Conservation (phyloP, 2,113 vertebrate species). For the Todiramphus chloris region DNA sequence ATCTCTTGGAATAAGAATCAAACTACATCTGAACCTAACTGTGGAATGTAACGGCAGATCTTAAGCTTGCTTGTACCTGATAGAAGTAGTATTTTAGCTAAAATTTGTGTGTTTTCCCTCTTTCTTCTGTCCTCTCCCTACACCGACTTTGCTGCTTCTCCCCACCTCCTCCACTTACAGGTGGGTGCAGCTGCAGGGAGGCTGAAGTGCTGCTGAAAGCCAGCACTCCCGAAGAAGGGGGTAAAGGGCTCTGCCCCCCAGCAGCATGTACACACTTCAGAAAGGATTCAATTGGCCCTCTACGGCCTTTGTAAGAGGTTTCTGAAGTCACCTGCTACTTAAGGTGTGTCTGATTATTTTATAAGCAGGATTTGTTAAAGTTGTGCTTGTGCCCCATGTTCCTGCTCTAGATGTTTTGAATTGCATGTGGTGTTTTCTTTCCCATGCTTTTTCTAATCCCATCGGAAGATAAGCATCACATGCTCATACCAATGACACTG, state of each 20-base stretch:
- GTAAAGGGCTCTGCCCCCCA: background rate
- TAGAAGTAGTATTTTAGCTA: background rate
- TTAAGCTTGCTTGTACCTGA: background rate
- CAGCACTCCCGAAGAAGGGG: background rate
- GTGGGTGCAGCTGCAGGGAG: background rate
- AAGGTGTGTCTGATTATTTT: background rate
- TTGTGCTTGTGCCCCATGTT: background rate
- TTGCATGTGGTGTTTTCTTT: background rate
- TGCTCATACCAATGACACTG: background rate
- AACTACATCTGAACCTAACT: background rate
- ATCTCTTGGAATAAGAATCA: background rate
- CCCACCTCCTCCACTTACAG: rapidly evolving
- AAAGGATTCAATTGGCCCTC: background rate
- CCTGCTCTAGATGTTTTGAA: background rate
- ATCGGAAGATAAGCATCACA: background rate
- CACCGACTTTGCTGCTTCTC: background rate
- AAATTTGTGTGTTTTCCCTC: background rate
- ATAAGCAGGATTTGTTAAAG: background rate
- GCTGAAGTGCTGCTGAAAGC: background rate
- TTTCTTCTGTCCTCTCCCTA: background rate
- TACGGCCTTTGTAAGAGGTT: background rate
- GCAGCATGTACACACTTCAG: rapidly evolving
- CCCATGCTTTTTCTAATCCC: background rate
- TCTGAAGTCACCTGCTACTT: background rate
- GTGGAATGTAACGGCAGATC: background rate